Conservation (phyloP, 1,140 invertebrate genomes). For the Cataglyphis hispanica region DNA sequence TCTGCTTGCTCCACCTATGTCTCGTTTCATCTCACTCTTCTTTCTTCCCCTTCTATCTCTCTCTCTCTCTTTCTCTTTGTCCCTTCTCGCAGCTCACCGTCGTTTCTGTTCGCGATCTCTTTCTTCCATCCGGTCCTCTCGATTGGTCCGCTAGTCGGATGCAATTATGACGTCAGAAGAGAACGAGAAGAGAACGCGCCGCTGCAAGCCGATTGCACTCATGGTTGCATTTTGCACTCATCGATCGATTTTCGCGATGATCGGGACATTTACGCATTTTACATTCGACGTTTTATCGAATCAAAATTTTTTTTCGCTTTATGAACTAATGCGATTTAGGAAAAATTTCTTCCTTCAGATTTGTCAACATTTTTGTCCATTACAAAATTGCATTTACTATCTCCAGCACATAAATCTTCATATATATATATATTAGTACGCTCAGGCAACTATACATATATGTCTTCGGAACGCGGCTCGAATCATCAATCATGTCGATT, state of each 20-base stretch:
- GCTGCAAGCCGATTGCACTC: constrained; percentile 60
- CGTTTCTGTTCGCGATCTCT: constrained; percentile 24
- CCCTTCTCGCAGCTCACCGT: neutral
- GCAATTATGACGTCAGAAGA: constrained; percentile 69
- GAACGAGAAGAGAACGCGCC: constrained; percentile 65
- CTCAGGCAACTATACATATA: constrained; percentile 5
- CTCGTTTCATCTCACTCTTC: constrained; percentile 60
- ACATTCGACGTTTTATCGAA: neutral
- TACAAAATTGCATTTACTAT: constrained; percentile 26
- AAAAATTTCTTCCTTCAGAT: neutral
- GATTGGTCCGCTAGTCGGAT: constrained; percentile 64
- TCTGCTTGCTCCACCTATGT: constrained; percentile 78
- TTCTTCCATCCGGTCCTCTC: constrained; percentile 29
- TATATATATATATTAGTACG: neutral
- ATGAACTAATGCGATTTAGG: neutral
- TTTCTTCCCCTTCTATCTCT: constrained; percentile 26
- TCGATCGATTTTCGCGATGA: constrained; percentile 25
- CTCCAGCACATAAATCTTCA: constrained; percentile 5
- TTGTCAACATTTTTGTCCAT: constrained; percentile 7
- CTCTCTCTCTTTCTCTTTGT: constrained; percentile 26
- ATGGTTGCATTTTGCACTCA: constrained; percentile 55
- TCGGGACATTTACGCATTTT: neutral
- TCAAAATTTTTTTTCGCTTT: neutral
- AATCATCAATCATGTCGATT: constrained; percentile 53
- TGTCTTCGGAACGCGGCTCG: constrained; percentile 32